Base-by-base conservation (phyloP, 2,113 vertebrate genomes). In the Geococcyx californianus region DNA sequence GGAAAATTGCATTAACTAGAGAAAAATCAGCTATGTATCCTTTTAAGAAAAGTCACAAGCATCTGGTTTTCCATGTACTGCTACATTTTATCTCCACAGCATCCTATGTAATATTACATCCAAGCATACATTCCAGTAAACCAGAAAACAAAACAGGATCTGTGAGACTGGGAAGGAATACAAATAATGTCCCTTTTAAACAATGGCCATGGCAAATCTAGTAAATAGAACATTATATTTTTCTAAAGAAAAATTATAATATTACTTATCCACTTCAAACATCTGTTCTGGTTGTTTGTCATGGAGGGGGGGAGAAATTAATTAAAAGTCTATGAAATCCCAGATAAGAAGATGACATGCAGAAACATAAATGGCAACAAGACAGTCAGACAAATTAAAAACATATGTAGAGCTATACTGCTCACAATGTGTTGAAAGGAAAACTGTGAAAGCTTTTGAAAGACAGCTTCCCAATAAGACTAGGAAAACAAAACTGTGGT, bases 51-150 rank as follows among this genome's bases (percentile, higher is more conserved):
- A 81, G 8, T 31, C 38, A n/a, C 70, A 52, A 54, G 3, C 15
- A 63, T 13, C 10, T 4, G 3, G 9, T 49, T 85, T 89, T 77
- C 86, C 74, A 84, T 1, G 0, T 69, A 45, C 7, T 68, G 5
- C 6, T 75, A 5, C 5, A 72, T 28, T 72, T 93, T 82, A 68
- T 60, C 18, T 91, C 66, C 36, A 62, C 21, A 34, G 21, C 10
- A 49, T 16, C 8, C 15, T 56, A 67, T 67, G 24, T 70, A 34
- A 17, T 58, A 20, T 44, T 54, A 17, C 36, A 67, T 81, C 34
- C 62, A 95, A 94, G 33, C 21, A 3, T 73, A 44, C 31, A n/a
- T 94, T 96, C 66, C 90, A 83, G 34, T 36, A 81, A 91, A 82
- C 28, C 45, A 89, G 52, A 87, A 91, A 87, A 87, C 75, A 68